phyloP scores from a whole-genome alignment of 2,797 vertebrate species.

The Oreochromis grahami region DNA sequence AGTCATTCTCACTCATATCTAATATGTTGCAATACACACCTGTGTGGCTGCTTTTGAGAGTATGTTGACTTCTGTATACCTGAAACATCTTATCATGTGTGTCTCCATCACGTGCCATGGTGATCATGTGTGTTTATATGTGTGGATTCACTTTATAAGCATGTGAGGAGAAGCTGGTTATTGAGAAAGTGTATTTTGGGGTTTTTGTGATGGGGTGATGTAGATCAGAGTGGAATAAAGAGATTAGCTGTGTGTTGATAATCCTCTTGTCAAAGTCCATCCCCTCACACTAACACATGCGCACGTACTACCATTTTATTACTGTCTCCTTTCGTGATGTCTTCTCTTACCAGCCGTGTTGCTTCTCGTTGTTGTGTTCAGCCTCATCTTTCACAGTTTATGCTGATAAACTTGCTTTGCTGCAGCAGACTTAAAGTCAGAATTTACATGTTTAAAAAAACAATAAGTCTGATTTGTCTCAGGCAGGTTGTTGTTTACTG shows the following conservation, averaged over 20 bases:
- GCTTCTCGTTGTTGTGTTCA: neutral
- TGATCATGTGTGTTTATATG: neutral
- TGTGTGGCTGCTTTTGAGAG: neutral
- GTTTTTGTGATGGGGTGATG: slow-evolving; percentile 22
- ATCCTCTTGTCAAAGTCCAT: slow-evolving; percentile 45
- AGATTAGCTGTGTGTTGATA: slow-evolving; percentile 65
- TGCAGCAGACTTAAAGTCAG: neutral
- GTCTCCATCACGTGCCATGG: neutral
- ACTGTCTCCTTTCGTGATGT: neutral
- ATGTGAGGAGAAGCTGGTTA: neutral
- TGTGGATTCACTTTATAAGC: neutral
- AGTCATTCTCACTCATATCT: neutral
- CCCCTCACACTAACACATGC: neutral
- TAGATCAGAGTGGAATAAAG: slow-evolving; percentile 68
- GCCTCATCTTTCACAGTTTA: slow-evolving; percentile 10
- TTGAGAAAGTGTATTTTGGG: slow-evolving; percentile 11
- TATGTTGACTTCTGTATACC: neutral
- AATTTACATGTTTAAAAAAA: slow-evolving; percentile 1
- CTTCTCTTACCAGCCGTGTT: neutral
- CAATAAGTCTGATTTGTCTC: slow-evolving; percentile 10
- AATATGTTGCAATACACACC: neutral
- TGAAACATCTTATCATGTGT: neutral
- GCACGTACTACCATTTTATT: neutral
- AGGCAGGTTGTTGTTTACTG: neutral
- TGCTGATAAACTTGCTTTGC: neutral